Conservation (phyloP, 2,797 vertebrate species). For the Arnoldichthys spilopterus region DNA sequence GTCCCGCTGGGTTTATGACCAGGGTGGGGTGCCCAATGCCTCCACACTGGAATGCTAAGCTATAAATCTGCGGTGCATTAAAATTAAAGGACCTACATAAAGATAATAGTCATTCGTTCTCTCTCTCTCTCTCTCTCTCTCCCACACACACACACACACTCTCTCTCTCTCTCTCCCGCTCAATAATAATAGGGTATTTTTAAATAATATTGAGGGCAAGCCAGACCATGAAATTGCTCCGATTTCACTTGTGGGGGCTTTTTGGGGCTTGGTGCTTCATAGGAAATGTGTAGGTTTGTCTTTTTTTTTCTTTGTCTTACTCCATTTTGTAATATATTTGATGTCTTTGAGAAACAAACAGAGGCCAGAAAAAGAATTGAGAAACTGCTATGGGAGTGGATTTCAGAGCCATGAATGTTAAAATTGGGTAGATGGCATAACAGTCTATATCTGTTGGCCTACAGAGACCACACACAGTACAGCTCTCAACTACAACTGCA, state of each 20-base stretch:
- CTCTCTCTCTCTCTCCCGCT: constrained; percentile 68
- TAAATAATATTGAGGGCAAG: constrained; percentile 82
- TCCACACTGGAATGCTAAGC: constrained; percentile 80
- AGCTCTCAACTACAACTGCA: constrained; percentile 59
- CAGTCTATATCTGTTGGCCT: constrained; percentile 42
- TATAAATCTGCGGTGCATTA: constrained; percentile 87
- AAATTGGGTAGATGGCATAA: constrained; percentile 52
- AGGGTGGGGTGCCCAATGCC: constrained; percentile 78
- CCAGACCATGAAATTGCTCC: constrained; percentile 81
- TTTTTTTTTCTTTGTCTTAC: constrained; percentile 57
- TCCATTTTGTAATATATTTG: constrained; percentile 63
- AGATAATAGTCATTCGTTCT: constrained; percentile 85
- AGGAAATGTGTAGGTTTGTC: constrained; percentile 73
- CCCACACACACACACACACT: constrained; percentile 67
- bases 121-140: constrained; percentile 69
- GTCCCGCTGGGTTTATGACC: constrained; percentile 78
- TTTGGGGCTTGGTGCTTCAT: constrained; percentile 71
- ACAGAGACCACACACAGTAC: constrained; percentile 56
- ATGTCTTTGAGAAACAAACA: constrained; percentile 64
- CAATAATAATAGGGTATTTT: constrained; percentile 88
- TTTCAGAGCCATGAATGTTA: constrained; percentile 56
- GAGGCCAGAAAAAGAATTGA: constrained; percentile 61
- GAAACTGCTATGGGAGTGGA: constrained; percentile 61
- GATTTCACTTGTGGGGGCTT: constrained; percentile 77
- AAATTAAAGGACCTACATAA: constrained; percentile 89